Base-by-base conservation (phyloP, 2,888 invertebrate species). In the Antitype chi region DNA sequence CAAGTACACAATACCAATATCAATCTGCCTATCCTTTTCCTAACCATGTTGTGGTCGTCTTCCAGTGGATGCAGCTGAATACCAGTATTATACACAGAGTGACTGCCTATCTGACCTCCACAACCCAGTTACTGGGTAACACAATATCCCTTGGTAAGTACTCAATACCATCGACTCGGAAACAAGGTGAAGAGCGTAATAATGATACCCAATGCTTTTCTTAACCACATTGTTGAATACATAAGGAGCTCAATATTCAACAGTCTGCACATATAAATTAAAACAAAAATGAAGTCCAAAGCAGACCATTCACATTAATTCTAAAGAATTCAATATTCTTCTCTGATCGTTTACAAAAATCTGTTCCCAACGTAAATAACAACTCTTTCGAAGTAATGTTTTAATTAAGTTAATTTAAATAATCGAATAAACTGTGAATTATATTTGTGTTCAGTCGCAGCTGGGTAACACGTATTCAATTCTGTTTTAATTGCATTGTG, bases 361-460 rank as follows among this genome's bases (percentile, higher is more conserved):
- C 47, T 38, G 20, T 25, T 49, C 6, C 20, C 59, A 53, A 28
- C 52, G 62, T 63, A 32, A 60, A 49, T 55, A 47, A 72, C 57
- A 55, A 71, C n/a, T 62, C n/a, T 32, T 63, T 64, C 32, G 15
- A 23, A 63, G 70, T 32, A 84, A n/a, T 53, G 32, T 43, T 74
- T 80, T 79, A 71, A 74, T 70, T 74, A 71, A 57, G 20, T 47
- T 52, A 59, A 80, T 84, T 76, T n/a, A 73, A 70, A 73, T 62
- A 83, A 55, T 13, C 76, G 23, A 80, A 64, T 80, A 49, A 77
- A 72, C 53, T 74, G 53, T 28, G 49, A 71, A 47, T 66, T 47
- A 76, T 76, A 74, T 55, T 72, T 70, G 17, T 71, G 28, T 74
- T 60, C 28, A 9, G 49, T 68, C 72, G 52, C 73, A 82, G 67